Evolutionary conservation across 1,140 invertebrate species (phyloP).

Genomic region (Caenorhabditis inopinata): DNA sequence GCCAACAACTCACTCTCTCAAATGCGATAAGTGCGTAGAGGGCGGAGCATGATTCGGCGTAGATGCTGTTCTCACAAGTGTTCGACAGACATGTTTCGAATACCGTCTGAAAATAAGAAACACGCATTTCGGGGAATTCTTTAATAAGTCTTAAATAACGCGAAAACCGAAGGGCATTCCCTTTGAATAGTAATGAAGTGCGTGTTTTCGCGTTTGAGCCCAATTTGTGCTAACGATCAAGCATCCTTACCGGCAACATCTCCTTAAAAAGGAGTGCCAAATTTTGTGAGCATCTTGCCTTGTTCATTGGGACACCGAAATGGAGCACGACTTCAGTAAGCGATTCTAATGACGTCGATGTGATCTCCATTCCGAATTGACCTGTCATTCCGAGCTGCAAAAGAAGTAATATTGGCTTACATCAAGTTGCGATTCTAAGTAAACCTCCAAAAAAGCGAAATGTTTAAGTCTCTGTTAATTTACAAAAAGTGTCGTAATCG

Average conservation of each 20-base stretch:
- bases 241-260: constrained; percentile 22
- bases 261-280: constrained; percentile 17
- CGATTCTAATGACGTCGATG: constrained; percentile 22
- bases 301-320: neutral
- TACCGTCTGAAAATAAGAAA: constrained; percentile 37
- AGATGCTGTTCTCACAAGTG: constrained; percentile 41
- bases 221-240: too few species aligned
- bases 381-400: constrained; percentile 16
- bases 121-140: too few species aligned
- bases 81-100: constrained; percentile 44
- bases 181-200: too few species aligned
- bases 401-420: too few species aligned
- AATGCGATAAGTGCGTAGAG: constrained; percentile 39
- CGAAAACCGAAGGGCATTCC: too few species aligned
- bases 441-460: too few species aligned
- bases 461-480: too few species aligned
- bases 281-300: neutral
- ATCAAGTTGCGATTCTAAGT: too few species aligned
- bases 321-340: constrained; percentile 27
- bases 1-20: constrained; percentile 38
- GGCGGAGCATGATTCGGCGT: constrained; percentile 23
- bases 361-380: constrained; percentile 43
- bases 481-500: too few species aligned
- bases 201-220: too few species aligned
- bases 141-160: too few species aligned